Evolutionary conservation across 2,888 invertebrate genomes (phyloP), one percentile per base, ranked within the genome.

Genomic region (Stegophylla sp.): DNA sequence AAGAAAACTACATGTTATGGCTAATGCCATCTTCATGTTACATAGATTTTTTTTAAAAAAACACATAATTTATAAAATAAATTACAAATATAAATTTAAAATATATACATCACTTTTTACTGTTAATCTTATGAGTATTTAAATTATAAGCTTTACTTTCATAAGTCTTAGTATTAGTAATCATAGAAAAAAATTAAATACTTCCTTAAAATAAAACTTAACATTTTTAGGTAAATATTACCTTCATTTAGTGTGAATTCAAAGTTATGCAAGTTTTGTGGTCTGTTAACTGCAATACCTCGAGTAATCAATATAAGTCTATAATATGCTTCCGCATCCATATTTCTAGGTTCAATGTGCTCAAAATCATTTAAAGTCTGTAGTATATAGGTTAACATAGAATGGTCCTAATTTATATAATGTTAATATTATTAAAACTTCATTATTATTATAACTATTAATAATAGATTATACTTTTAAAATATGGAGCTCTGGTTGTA

Each of bases 281-380:
- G 96, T 13, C 97, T 89, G 0, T 93, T 89, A 15, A 94, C 91
- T 13, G 96, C 95, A 67, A 97, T 93, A 56, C 94, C 92, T 63
- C 96, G 89, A 0, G 94, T 93, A 17, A 95, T 91, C 76, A 95
- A 88, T 56, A 97, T 91, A 41, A 97, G 89, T 2, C 95, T 90
- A 87, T 95, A 96, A 87, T 93, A 97, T 76, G 93, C 93, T 86
- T 97, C 97, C 0, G 96, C 94, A 87, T 97, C 85, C 13, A 85
- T 75, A 85, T 92, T 91, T 82, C 90, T 89, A 0, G 91, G 88
- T 84, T 93, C 91, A 4, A 89, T 88, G 1, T 87, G 86, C 82
- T 90, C 89, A 86, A 94, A 90, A 82, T 90, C 88, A 73, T 89
- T 90, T 43, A 95, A 88, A 34, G 92, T 91, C 17, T 88, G 88